These are phyloP conservation scores for Bathynomus jamesi DNA, from an alignment of 1,140 invertebrate species.

Conservation along the genomic window DNA sequence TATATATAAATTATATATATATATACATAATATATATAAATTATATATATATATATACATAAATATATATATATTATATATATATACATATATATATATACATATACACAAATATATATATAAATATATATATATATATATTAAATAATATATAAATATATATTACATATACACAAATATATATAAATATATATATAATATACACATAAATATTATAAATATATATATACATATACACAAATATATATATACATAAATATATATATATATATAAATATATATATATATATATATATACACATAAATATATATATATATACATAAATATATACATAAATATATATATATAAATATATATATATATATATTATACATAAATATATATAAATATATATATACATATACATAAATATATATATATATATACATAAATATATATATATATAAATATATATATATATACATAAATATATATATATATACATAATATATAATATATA, in stretches of 20 bases:
- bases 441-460: neutral
- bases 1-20: neutral
- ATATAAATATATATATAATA: neutral
- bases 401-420: neutral
- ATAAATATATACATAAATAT: neutral
- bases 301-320: neutral
- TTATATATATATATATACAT: neutral
- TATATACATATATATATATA: neutral
- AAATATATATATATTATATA: neutral
- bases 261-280: neutral
- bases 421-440: neutral
- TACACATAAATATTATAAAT: neutral
- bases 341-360: neutral
- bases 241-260: neutral
- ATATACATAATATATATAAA: neutral
- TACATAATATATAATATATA: neutral
- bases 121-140: neutral
- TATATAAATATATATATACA: neutral
- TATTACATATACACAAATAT: neutral
- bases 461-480: neutral
- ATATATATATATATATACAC: neutral
- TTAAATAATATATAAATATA: neutral
- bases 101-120: neutral
- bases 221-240: neutral
- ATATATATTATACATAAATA: neutral